Percentiles rank a stretch among this genome's conserved stretches.
Conservation (phyloP, 2,113 vertebrate genomes). For the Apodemus speciosus region DNA sequence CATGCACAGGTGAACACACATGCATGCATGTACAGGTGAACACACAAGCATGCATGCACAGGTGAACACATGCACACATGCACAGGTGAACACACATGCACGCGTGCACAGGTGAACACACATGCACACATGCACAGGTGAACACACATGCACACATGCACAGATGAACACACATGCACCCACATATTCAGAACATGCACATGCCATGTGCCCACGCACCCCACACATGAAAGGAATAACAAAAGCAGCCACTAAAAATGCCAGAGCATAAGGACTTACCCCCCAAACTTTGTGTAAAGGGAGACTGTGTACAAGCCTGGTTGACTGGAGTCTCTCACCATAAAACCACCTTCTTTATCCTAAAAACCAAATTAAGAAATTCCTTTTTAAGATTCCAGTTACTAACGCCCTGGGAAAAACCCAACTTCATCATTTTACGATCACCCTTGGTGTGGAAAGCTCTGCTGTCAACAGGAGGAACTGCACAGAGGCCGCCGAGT, state of each 20-base stretch:
- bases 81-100: neutral
- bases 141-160: neutral
- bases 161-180: neutral
- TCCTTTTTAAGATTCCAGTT: slow-evolving; percentile 6
- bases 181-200: neutral
- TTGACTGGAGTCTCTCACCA: slow-evolving; percentile 95
- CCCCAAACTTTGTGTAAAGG: slow-evolving; percentile 91
- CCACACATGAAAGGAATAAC: neutral
- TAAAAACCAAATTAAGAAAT: slow-evolving; percentile 81
- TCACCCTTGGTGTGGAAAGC: neutral
- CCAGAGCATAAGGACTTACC: slow-evolving; percentile 84
- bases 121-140: neutral
- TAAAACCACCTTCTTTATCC: slow-evolving; percentile 97
- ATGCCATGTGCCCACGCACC: neutral
- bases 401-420: neutral
- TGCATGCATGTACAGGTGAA: too few relatives aligned
- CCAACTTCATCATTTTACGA: neutral
- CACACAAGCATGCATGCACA: too few relatives aligned
- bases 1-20: too few relatives aligned
- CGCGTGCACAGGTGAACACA: neutral
- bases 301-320: slow-evolving; percentile 93
- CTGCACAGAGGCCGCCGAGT: neutral
- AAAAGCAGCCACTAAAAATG: neutral
- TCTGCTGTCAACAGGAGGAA: neutral
- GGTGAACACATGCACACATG: neutral